Evolutionary conservation across 2,113 vertebrate species (phyloP).

Genomic region (Brachyhypopomus gauderio): DNA sequence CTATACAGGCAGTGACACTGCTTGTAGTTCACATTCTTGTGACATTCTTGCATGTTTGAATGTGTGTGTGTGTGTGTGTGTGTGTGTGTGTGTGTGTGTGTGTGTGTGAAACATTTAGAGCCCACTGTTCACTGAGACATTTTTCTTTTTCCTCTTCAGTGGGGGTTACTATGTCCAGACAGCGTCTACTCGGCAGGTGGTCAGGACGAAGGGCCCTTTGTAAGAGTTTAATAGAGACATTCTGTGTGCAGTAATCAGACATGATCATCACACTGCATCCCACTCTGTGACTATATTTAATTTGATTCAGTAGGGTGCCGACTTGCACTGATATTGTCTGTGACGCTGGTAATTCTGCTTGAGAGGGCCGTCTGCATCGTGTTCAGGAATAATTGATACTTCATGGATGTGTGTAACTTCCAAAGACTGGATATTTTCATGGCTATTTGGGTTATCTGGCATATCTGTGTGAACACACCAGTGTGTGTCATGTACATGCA

Average conservation of each 20-base stretch:
- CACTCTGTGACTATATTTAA: not conserved
- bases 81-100: not conserved
- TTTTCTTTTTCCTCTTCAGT: slow-evolving; percentile 45
- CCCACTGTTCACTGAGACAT: slow-evolving; percentile 4
- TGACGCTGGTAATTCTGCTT: not conserved
- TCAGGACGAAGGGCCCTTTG: slow-evolving; percentile 12
- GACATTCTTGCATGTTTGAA: too few species aligned
- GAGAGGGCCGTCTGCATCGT: not conserved
- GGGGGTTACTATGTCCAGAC: slow-evolving; percentile 45
- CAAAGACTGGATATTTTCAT: not conserved
- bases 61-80: not conserved
- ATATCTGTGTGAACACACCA: not conserved
- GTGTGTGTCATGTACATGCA: slow-evolving; percentile 7
- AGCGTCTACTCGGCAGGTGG: slow-evolving; percentile 22
- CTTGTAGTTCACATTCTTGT: too few species aligned
- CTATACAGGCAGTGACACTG: too few species aligned
- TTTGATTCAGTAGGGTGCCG: not conserved
- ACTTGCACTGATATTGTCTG: not conserved
- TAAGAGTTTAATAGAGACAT: slow-evolving; percentile 13
- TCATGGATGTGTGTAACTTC: not conserved
- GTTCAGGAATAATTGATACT: not conserved
- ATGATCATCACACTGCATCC: not conserved
- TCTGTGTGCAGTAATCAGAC: not conserved
- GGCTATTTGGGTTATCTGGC: not conserved
- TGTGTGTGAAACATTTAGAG: not conserved